Evolutionary conservation across 1,140 invertebrate genomes (phyloP), one percentile per base, ranked within the genome.

Genomic region (Bombus pascuorum): DNA sequence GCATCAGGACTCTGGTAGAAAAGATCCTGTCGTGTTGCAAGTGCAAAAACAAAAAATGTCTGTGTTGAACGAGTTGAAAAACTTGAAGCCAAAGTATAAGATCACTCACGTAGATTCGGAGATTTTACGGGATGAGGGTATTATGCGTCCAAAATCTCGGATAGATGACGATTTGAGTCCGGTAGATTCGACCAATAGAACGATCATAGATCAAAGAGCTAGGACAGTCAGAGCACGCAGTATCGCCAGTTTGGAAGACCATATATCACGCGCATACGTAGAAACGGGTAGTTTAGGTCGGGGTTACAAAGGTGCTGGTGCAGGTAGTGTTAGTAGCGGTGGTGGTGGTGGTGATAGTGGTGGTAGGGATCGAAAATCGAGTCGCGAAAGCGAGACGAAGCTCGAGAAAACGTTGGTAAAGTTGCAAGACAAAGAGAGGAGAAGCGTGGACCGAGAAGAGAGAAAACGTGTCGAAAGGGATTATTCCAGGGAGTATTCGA

Each of bases 71-170:
- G 95, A 95, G 57, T 53, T 95, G 0, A 95, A 94, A 62, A 95
- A 87, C 76, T 77, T 95, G 0, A 95, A 93, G n/a, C 94, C 94
- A 0, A 95, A 95, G 39, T 91, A 95, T 59, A 94, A 93, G 75
- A 95, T 95, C 22, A 95, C 94, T 0, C 95, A 95, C 42, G 95
- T 95, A 12, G 95, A 95, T 76, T 95, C 95, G 0, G 94, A 95
- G 71, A 90, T 95, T 0, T 81, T 95, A 22, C 89, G 94, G 12
- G 95, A 95, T n/a, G 93, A 95, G 75, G 94, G 94, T 75, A 95
- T 95, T 25, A 95, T 95, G 95, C 88, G 93, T 71, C 94, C 95
- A 0, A 95, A 95, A 34, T 95, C 94, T 0, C 89, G 95, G 12
- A 95, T 95, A 42, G 94, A 95, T 66, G 94, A 95, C 78, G 94